Conservation (phyloP, 2,113 vertebrate species). For the Ailuropoda melanoleuca region DNA sequence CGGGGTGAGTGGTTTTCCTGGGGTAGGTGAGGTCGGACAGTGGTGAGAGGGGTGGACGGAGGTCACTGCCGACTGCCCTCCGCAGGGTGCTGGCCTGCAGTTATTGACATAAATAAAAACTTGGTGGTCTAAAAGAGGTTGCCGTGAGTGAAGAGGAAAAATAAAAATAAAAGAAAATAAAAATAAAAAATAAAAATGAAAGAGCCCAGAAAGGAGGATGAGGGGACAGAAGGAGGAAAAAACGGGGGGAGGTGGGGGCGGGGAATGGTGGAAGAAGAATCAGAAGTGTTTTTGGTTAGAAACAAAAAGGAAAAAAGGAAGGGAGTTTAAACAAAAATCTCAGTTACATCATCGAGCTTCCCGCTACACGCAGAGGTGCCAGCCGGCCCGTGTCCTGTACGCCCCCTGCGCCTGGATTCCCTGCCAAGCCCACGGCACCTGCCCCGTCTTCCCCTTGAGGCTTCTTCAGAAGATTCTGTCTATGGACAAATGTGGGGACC, state of each 20-base stretch:
- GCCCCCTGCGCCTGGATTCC: background rate
- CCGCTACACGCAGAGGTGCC: background rate
- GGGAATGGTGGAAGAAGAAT: conserved; percentile 89
- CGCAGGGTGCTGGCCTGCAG: conserved; percentile 92
- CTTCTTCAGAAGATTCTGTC: background rate
- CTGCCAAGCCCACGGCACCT: background rate
- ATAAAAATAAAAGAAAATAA: conserved; percentile 70
- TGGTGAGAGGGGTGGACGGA: conserved; percentile 81
- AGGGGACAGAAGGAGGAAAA: conserved; percentile 78
- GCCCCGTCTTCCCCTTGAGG: background rate
- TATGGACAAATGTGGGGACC: background rate
- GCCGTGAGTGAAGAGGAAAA: conserved; percentile 88
- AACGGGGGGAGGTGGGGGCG: background rate
- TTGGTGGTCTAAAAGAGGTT: conserved; percentile 95
- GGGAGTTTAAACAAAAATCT: conserved; percentile 67
- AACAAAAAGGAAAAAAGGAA: conserved; percentile 80
- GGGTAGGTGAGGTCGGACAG: conserved; percentile 83
- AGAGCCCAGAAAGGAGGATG: conserved; percentile 78
- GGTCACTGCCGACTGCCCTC: conserved; percentile 91
- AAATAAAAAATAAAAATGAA: conserved; percentile 70
- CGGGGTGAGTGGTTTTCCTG: conserved; percentile 81
- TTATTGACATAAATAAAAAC: conserved; percentile 99
- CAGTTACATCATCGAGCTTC: background rate
- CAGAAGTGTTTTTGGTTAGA: conserved; percentile 84
- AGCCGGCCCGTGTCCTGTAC: accelerated